Base-by-base conservation (phyloP, 2,113 vertebrate species). In the Lampris incognitus region DNA sequence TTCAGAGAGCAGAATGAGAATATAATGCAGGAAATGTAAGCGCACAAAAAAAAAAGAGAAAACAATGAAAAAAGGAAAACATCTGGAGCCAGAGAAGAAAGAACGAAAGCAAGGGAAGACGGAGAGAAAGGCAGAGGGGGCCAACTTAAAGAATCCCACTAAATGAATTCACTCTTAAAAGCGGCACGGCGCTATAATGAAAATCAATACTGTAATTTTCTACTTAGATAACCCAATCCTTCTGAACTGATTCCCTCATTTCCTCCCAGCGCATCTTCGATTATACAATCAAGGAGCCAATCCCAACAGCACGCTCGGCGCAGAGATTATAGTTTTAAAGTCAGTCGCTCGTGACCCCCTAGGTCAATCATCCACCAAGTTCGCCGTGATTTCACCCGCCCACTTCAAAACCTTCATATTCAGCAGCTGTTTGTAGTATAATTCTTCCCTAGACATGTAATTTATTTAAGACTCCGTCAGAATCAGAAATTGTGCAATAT, bases 191-290 rank as follows among this genome's bases (percentile, higher is more conserved):
- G n/a, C 72, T 79, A 85, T 84, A 91, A 88, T 79, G 87, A 93
- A 93, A 94, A 95, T 94, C 94, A 93, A 95, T 95, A 92, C 74
- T 90, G 89, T 90, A 91, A 94, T 94, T 93, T 93, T 93, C 91
- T 91, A 87, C 92, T 88, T 88, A 90, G 88, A 93, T 91, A 91
- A 89, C 79, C 88, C 88, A 90, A 90, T 92, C 84, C 75, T 79
- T 84, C 39, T 72, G 82, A 87, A 92, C 90, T 74, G 89, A 93
- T 88, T 92, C 89, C 76, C 78, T 89, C 85, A 93, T 93, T 94
- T 93, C 93, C 93, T 93, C 84, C 63, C 8, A 67, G 90, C 79
- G 66, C 82, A 74, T 91, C 81, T 91, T 92, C 78, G 87, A 93
- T 94, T 92, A 89, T 90, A 89, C 82, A 92, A 87, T 91, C 90